Evolutionary conservation across 2,797 vertebrate species (phyloP).

Genomic region (Catostomus latipinnis): DNA sequence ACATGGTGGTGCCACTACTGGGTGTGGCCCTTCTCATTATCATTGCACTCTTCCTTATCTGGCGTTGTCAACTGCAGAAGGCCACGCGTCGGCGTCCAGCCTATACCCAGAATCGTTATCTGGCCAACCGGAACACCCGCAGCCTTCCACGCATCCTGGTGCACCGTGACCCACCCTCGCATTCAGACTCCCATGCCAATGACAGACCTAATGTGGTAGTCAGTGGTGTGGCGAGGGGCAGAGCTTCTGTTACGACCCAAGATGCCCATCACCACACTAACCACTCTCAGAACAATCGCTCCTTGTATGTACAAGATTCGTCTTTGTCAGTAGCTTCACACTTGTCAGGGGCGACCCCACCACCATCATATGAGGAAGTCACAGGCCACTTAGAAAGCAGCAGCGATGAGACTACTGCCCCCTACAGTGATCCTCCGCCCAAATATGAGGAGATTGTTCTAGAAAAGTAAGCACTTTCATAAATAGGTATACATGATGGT

Average conservation of each 20-base stretch:
- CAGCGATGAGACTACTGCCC: slow-evolving; percentile 79
- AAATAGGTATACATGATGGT: not conserved
- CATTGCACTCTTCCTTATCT: slow-evolving; percentile 89
- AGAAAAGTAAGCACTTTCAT: slow-evolving; percentile 62
- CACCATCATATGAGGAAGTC: slow-evolving; percentile 89
- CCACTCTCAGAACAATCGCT: slow-evolving; percentile 69
- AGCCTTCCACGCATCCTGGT: slow-evolving; percentile 86
- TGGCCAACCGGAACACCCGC: slow-evolving; percentile 80
- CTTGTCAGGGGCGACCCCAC: slow-evolving; percentile 85
- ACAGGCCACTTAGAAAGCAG: slow-evolving; percentile 84
- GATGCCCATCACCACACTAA: slow-evolving; percentile 59
- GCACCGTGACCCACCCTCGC: slow-evolving; percentile 77
- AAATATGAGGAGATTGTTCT: slow-evolving; percentile 89
- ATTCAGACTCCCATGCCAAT: slow-evolving; percentile 65
- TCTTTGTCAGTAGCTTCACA: slow-evolving; percentile 78
- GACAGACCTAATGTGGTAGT: slow-evolving; percentile 61
- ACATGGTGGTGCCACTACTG: slow-evolving; percentile 86
- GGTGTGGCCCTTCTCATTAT: slow-evolving; percentile 87
- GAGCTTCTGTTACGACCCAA: slow-evolving; percentile 34
- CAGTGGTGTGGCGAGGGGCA: slow-evolving; percentile 61
- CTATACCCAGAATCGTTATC: slow-evolving; percentile 86
- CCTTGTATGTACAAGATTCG: slow-evolving; percentile 79
- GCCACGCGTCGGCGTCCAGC: slow-evolving; percentile 84
- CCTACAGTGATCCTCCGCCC: slow-evolving; percentile 84
- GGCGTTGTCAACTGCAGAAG: slow-evolving; percentile 90